Evolutionary conservation across 2,113 vertebrate genomes (phyloP).

Genomic region (Campylomormyrus numenius): DNA sequence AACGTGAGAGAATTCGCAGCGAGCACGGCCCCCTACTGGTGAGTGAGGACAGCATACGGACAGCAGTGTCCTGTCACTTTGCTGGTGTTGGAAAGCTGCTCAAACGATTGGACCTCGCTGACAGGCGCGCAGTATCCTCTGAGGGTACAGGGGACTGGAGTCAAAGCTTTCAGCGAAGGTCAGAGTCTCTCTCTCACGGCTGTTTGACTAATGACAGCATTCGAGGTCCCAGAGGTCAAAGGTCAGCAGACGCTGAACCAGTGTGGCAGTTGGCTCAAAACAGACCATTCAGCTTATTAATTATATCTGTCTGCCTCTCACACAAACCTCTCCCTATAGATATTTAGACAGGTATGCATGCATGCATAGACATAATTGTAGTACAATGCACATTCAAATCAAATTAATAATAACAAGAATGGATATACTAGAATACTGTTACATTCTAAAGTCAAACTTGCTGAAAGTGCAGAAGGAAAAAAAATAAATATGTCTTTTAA

Average conservation of each 20-base stretch:
- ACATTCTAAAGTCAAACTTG: background rate
- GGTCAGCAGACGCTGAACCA: conserved; percentile 2
- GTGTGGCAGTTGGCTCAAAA: background rate
- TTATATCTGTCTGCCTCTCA: background rate
- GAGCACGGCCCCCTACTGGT: background rate
- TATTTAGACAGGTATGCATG: background rate
- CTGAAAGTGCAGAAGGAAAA: background rate
- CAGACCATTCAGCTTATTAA: background rate
- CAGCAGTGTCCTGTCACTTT: background rate
- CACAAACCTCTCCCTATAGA: background rate
- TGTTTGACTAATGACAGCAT: conserved; percentile 12
- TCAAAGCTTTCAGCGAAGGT: background rate
- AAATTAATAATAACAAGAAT: background rate
- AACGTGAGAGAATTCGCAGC: background rate
- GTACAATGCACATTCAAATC: background rate
- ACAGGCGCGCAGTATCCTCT: background rate
- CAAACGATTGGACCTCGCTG: background rate
- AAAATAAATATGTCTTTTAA: background rate
- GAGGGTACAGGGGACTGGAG: conserved; percentile 4
- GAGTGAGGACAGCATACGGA: background rate
- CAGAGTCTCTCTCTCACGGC: background rate
- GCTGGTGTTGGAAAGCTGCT: background rate
- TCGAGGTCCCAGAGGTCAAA: conserved; percentile 12
- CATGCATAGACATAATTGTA: background rate
- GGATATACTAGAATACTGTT: background rate